Evolutionary conservation across 2,888 invertebrate genomes (phyloP).

Genomic region (Dynastes maya): DNA sequence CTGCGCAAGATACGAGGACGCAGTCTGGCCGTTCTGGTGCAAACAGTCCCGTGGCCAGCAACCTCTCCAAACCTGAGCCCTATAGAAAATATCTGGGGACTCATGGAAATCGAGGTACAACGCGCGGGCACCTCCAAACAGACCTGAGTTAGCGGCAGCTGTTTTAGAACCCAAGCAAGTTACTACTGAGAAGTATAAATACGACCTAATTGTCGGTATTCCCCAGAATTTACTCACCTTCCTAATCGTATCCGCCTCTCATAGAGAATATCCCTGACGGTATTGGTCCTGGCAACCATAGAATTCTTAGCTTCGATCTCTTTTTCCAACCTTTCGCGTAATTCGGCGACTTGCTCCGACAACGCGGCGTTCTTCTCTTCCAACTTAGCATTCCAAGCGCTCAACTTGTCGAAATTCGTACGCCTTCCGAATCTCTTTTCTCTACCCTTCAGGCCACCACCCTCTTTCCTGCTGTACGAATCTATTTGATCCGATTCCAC

Average conservation of each 20-base stretch:
- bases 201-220: no score
- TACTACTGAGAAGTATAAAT: no score
- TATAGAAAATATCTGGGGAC: no score
- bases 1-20: no score
- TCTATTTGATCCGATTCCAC: constrained; percentile 36
- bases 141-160: no score
- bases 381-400: constrained; percentile 32
- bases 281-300: constrained; percentile 16
- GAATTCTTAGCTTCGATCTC: constrained; percentile 31
- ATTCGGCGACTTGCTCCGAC: constrained; percentile 23
- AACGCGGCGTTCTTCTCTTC: constrained; percentile 42
- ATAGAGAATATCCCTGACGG: constrained; percentile 26
- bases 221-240: constrained; percentile 21
- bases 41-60: no score
- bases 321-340: constrained; percentile 16
- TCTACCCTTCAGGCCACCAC: neutral
- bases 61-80: no score
- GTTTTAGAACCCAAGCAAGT: no score
- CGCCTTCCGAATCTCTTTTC: constrained; percentile 18
- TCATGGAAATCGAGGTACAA: no score
- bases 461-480: neutral
- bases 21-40: no score
- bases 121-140: no score
- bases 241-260: constrained; percentile 45
- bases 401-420: constrained; percentile 39